phyloP scores from a whole-genome alignment of 2,797 vertebrate species.

The Tragelaphus oryx region DNA sequence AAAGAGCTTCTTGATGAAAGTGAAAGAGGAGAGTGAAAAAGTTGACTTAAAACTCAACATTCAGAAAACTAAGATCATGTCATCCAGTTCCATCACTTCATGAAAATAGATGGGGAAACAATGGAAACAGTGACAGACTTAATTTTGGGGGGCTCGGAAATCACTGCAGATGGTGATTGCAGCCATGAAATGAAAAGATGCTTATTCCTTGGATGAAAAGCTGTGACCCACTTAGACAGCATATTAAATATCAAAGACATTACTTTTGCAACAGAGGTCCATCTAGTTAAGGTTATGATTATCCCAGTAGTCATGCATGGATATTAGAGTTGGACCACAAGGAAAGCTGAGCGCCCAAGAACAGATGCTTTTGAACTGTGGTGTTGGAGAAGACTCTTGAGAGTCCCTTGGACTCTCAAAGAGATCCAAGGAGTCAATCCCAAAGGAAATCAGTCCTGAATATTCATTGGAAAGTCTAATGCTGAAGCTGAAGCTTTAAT shows the following conservation, averaged over 20 bases:
- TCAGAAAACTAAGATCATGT: too few species aligned
- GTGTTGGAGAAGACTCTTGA: too few species aligned
- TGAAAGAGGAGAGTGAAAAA: too few species aligned
- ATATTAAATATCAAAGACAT: neutral
- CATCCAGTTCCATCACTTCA: too few species aligned
- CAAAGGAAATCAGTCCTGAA: neutral
- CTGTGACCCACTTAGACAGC: neutral
- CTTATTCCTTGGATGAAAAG: neutral
- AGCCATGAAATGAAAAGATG: neutral
- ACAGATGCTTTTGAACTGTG: neutral
- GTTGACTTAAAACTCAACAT: too few species aligned
- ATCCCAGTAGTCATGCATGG: neutral
- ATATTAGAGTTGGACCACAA: neutral
- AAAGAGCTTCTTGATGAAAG: too few species aligned
- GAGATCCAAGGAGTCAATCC: neutral
- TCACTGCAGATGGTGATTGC: neutral
- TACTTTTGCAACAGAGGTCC: neutral
- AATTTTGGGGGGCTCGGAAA: too few species aligned
- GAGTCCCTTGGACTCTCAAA: neutral
- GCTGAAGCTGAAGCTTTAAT: neutral
- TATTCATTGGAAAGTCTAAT: neutral
- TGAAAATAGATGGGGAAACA: too few species aligned
- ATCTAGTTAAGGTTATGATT: neutral
- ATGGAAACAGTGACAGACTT: too few species aligned
- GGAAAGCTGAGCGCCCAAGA: rapidly evolving